These are phyloP conservation scores for Lasioglossum leucozonium DNA, from an alignment of 2,888 invertebrate genomes.

Conservation along the genomic window DNA sequence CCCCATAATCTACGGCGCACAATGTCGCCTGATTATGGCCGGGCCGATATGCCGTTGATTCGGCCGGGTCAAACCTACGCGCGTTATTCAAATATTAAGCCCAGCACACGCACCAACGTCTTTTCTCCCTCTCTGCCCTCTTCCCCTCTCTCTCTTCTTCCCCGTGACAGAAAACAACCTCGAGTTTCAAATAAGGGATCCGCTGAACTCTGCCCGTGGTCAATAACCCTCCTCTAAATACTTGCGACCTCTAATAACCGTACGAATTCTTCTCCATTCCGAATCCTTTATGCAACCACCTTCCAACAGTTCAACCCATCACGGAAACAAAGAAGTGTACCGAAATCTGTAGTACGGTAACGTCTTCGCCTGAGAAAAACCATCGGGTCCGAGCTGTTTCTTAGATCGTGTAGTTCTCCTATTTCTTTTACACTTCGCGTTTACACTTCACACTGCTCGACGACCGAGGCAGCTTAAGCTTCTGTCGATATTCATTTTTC, in stretches of 20 bases:
- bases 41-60: slow-evolving; percentile 73
- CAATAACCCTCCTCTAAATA: slow-evolving; percentile 35
- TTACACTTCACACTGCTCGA: too few species aligned
- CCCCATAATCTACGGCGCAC: slow-evolving; percentile 79
- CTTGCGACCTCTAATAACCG: not conserved
- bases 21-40: slow-evolving; percentile 80
- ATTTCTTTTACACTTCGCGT: too few species aligned
- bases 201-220: slow-evolving; percentile 51
- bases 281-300: too few species aligned
- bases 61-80: slow-evolving; percentile 76
- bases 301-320: too few species aligned
- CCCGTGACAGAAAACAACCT: slow-evolving; percentile 29
- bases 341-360: too few species aligned
- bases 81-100: slow-evolving; percentile 79
- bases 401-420: too few species aligned
- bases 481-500: too few species aligned
- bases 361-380: too few species aligned
- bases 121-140: not conserved
- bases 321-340: too few species aligned
- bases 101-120: slow-evolving; percentile 37
- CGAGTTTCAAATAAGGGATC: slow-evolving; percentile 40
- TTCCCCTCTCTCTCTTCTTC: slow-evolving; percentile 16
- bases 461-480: too few species aligned
- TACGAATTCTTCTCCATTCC: not conserved
- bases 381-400: too few species aligned